These are phyloP conservation scores for Diphyllodes magnificus DNA, from an alignment of 2,113 vertebrate genomes.

Conservation along the genomic window DNA sequence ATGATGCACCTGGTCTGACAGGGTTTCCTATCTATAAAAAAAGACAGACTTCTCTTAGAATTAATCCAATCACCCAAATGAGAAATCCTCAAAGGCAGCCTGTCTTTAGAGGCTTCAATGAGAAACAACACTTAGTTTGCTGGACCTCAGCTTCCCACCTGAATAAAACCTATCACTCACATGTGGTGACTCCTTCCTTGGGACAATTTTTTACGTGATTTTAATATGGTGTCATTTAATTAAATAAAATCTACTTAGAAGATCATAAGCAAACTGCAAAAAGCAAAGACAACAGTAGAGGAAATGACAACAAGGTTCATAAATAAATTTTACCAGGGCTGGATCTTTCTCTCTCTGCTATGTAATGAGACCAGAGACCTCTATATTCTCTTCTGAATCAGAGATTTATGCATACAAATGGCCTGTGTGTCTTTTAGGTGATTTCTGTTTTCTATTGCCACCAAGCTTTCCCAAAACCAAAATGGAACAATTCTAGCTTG, in stretches of 20 bases:
- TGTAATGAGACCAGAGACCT: background rate
- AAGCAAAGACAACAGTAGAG: background rate
- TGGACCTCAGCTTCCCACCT: background rate
- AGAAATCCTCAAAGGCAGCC: background rate
- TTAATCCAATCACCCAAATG: background rate
- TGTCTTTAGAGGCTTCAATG: background rate
- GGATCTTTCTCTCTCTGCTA: background rate
- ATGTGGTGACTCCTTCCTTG: background rate
- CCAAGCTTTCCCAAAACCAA: background rate
- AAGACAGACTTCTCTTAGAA: background rate
- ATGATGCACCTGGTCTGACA: background rate
- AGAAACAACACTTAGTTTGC: background rate
- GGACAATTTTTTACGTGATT: background rate
- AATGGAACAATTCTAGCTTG: background rate
- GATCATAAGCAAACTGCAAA: background rate
- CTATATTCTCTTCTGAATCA: background rate
- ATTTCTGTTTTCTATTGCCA: background rate
- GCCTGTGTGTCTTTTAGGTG: background rate
- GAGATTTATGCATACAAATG: background rate
- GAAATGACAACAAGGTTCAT: background rate
- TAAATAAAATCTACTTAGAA: background rate
- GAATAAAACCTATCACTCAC: background rate
- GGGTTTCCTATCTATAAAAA: background rate
- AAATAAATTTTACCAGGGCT: background rate
- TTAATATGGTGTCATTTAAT: background rate